phyloP scores from a whole-genome alignment of 2,888 invertebrate species.

The Morpho achilles region DNA sequence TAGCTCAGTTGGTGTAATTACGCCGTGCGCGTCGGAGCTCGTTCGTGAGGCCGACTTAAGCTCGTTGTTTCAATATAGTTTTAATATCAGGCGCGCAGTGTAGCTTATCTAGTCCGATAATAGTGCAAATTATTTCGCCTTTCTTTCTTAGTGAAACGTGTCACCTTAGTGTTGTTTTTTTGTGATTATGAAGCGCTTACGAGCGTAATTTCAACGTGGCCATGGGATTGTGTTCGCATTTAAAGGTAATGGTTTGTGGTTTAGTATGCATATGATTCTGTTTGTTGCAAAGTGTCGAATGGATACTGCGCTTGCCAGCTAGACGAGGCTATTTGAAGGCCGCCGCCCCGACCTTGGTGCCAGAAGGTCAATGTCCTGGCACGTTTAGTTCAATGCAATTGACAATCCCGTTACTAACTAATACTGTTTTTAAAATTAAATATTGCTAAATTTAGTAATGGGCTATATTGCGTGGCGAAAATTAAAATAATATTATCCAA shows the following conservation, averaged over 20 bases:
- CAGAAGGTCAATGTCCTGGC: conserved; percentile 74
- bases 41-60: conserved; percentile 60
- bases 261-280: conserved; percentile 47
- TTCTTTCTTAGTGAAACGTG: conserved; percentile 34
- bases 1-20: conserved; percentile 55
- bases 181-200: conserved; percentile 53
- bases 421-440: neutral
- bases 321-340: conserved; percentile 76
- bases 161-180: conserved; percentile 38
- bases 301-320: conserved; percentile 53
- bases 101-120: conserved; percentile 65
- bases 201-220: conserved; percentile 63
- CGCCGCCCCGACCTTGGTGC: conserved; percentile 74
- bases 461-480: neutral
- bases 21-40: conserved; percentile 62
- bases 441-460: neutral
- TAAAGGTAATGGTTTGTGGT: conserved; percentile 64
- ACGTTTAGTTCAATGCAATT: conserved; percentile 58
- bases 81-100: conserved; percentile 50
- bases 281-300: conserved; percentile 48
- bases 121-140: conserved; percentile 63
- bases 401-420: conserved; percentile 23
- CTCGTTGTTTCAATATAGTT: conserved; percentile 39
- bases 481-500: conserved; percentile 4
- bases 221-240: conserved; percentile 67